Evolutionary conservation across 2,113 vertebrate species (phyloP), one percentile per base, ranked within the genome.

Genomic region (Gallinago paraguaiae): DNA sequence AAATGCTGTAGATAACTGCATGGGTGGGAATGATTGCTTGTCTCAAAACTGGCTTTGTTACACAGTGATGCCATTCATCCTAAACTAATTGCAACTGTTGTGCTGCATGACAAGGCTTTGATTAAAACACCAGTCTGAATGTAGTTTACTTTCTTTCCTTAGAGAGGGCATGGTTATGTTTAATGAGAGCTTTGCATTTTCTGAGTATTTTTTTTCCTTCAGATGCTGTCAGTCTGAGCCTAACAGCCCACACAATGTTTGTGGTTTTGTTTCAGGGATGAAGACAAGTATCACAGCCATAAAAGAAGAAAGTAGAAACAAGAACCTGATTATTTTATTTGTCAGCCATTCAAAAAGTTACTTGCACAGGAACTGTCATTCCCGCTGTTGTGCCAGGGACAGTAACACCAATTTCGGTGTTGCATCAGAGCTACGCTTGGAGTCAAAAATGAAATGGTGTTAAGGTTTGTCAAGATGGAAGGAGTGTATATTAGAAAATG

Each of bases 251-350:
- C 50, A 24, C 11, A 33, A 59, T 30, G n/a, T 86, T 89, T 94
- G 20, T 46, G 51, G 4, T 95, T 94, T 96, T 75, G 9, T 98
- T 98, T 92, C 97, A 99, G 99, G 95, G 98, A 98, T 69, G 98
- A 98, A 37, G 98, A 98, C 31, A 98, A 97, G 81, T 98, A 98
- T 87, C 98, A 97, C 77, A 97, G 96, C 75, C 98, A 98, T 60
- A 98, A 97, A 98, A 98, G 95, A 98, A 99, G 97, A 98, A 98
- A 97, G 96, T 97, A 98, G 77, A 53, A 95, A 41, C n/a, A 70
- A 82, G 68, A 88, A 78, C 31, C 8, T 54, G 45, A 41, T 71
- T 22, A 6, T 37, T 78, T 77, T 69, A 25, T 80, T 78, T 3
- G 23, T 60, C 28, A 82, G 46, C 60, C 90, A 24, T 83, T 94